These are phyloP conservation scores for Setipinna tenuifilis DNA, from an alignment of 2,797 vertebrate genomes.

Conservation along the genomic window DNA sequence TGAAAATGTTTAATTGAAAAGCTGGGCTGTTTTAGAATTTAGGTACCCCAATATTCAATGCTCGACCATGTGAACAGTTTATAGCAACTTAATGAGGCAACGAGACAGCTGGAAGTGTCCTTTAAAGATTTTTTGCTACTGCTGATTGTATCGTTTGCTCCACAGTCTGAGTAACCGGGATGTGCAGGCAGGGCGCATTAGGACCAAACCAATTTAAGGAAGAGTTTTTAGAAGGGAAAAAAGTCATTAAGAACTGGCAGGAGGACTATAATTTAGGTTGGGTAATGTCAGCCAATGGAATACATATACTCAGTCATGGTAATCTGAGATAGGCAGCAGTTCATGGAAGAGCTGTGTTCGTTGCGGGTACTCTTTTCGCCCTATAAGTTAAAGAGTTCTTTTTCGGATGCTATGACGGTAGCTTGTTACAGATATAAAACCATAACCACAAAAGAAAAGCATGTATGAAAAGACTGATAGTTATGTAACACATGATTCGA, in stretches of 20 bases:
- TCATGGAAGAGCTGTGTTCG: background rate
- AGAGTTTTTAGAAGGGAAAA: background rate
- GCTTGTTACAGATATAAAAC: background rate
- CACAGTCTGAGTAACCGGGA: background rate
- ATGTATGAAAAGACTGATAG: constrained; percentile 44
- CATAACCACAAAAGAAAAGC: constrained; percentile 2
- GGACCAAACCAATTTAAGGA: background rate
- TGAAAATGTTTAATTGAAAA: background rate
- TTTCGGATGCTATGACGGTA: background rate
- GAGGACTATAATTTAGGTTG: background rate
- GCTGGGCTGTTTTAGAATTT: too few species aligned
- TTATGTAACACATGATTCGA: constrained; percentile 53
- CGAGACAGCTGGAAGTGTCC: background rate
- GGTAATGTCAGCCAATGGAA: background rate
- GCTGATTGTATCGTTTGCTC: background rate
- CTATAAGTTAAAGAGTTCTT: background rate
- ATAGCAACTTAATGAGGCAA: background rate
- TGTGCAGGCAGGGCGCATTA: background rate
- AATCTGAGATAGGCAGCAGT: background rate
- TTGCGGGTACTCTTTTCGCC: background rate
- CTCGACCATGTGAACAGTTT: background rate
- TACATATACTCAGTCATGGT: background rate
- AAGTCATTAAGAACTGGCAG: background rate
- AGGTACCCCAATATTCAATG: background rate
- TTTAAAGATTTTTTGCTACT: background rate